A percentile compares a stretch with the other conserved stretches of the same genome.
phyloP scores from a whole-genome alignment of 2,888 invertebrate genomes.

The Tetranychus piercei region DNA sequence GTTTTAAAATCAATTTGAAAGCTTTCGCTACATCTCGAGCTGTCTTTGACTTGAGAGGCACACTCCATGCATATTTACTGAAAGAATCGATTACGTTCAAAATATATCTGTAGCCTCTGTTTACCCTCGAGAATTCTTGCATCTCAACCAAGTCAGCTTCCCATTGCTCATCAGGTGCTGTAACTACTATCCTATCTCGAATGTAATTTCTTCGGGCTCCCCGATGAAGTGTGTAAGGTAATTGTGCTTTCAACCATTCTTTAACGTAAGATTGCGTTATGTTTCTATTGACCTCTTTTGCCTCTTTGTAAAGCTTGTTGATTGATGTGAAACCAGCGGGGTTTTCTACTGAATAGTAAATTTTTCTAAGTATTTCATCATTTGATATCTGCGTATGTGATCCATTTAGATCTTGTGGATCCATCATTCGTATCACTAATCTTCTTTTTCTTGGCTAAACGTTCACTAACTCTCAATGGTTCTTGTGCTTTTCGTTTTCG shows the following conservation, averaged over 20 bases:
- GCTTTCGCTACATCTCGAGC: conserved; percentile 22
- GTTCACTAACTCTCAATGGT: no score
- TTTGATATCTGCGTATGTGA: no score
- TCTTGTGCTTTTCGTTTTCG: no score
- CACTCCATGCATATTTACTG: conserved; percentile 26
- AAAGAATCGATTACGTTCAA: conserved; percentile 28
- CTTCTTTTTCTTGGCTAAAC: no score
- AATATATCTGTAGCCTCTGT: conserved; percentile 27
- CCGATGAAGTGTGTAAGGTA: conserved; percentile 21
- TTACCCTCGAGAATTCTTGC: conserved; percentile 18
- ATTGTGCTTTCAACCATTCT: conserved; percentile 19
- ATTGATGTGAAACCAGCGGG: background rate
- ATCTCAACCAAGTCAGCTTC: conserved; percentile 27
- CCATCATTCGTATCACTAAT: no score
- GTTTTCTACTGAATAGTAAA: background rate
- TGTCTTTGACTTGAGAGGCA: conserved; percentile 27
- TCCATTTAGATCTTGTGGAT: no score
- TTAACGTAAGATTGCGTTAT: conserved; percentile 13
- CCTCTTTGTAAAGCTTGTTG: background rate
- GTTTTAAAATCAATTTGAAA: conserved; percentile 20
- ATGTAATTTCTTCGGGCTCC: conserved; percentile 16
- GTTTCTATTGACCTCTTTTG: background rate
- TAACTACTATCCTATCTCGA: conserved; percentile 23
- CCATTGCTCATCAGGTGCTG: conserved; percentile 27
- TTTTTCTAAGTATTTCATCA: background rate